Evolutionary conservation across 2,797 vertebrate genomes (phyloP).

Genomic region (Uromys caudimaculatus): DNA sequence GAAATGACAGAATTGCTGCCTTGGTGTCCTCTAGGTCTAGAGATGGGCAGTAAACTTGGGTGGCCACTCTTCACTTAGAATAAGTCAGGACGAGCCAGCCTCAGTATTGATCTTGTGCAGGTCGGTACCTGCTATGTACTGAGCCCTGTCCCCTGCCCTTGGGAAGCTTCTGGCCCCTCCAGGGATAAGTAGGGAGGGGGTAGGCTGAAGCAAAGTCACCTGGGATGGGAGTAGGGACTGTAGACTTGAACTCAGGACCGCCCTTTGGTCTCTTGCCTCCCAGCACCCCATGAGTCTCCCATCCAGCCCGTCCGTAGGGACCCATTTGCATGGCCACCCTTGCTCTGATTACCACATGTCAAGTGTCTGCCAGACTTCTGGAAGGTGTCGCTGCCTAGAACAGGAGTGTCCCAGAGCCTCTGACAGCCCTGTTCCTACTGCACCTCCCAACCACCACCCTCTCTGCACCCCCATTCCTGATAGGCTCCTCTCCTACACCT

Average conservation of each 20-base stretch:
- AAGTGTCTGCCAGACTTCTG: neutral
- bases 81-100: neutral
- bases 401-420: neutral
- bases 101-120: neutral
- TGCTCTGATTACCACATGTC: neutral
- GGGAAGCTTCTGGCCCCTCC: neutral
- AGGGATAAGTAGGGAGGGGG: neutral
- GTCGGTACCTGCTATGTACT: neutral
- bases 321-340: neutral
- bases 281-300: neutral
- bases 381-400: neutral
- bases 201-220: neutral
- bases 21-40: neutral
- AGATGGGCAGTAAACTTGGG: neutral
- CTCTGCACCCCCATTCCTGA: neutral
- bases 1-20: neutral
- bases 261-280: neutral
- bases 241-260: neutral
- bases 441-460: neutral
- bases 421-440: neutral
- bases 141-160: neutral
- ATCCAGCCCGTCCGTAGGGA: neutral
- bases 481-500: neutral
- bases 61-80: neutral
- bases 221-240: accelerated